phyloP scores from a whole-genome alignment of 2,113 vertebrate species.

The Paracanthobrama guichenoti region DNA sequence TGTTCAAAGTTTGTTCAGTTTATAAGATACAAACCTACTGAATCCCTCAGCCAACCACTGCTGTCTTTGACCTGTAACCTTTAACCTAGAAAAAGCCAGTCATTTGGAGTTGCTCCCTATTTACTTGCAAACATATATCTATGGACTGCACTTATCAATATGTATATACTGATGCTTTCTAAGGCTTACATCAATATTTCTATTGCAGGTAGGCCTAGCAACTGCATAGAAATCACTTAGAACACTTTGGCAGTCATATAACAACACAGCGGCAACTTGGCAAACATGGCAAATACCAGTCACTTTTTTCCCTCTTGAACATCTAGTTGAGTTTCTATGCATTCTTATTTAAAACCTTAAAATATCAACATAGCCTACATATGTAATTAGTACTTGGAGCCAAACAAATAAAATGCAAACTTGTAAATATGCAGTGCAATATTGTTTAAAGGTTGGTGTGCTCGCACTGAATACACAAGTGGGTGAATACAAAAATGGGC shows the following conservation, averaged over 20 bases:
- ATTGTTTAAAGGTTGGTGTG: not conserved
- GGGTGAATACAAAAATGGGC: not conserved
- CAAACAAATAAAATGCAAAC: not conserved
- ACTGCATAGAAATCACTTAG: no score
- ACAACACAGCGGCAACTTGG: no score
- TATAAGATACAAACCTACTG: conserved; percentile 23
- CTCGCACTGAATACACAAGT: not conserved
- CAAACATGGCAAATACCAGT: not conserved
- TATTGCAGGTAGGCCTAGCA: no score
- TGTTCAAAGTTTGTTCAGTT: conserved; percentile 33
- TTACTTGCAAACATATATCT: not conserved
- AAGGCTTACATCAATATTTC: not conserved
- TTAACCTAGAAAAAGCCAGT: conserved; percentile 1
- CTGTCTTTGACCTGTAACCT: conserved; percentile 6
- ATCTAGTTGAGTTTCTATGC: not conserved
- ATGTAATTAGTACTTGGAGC: not conserved
- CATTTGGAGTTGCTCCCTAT: not conserved
- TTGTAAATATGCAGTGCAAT: not conserved
- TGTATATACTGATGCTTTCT: not conserved
- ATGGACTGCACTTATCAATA: not conserved
- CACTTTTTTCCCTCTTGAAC: not conserved
- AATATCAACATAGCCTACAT: not conserved
- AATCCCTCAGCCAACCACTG: not conserved
- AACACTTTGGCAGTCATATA: no score
- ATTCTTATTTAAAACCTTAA: not conserved